Percentiles rank a stretch among this genome's conserved stretches.
phyloP scores from a whole-genome alignment of 2,797 vertebrate species.

The Squalus acanthias region DNA sequence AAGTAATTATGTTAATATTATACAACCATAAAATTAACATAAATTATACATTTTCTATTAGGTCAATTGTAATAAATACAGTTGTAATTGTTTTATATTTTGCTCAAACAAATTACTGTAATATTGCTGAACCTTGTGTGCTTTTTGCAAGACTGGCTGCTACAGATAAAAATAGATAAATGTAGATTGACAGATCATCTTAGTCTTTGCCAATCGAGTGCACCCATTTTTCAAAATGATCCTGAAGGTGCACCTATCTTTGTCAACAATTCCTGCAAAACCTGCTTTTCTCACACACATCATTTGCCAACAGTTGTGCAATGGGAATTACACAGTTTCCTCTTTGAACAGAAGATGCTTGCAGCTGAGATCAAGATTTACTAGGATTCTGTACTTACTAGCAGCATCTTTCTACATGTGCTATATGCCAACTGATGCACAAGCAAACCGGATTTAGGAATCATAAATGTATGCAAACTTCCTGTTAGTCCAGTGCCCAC shows the following conservation, averaged over 20 bases:
- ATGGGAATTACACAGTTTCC: neutral
- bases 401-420: neutral
- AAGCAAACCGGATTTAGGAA: neutral
- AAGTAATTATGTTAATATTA: neutral
- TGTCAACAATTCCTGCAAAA: neutral
- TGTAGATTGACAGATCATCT: neutral
- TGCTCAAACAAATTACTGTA: neutral
- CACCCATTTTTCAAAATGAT: neutral
- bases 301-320: neutral
- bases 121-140: neutral
- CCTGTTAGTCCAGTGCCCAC: neutral
- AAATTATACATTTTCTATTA: neutral
- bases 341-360: neutral
- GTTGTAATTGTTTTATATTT: neutral
- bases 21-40: neutral
- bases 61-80: neutral
- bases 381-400: neutral
- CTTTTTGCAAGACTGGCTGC: neutral
- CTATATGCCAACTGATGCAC: neutral
- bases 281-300: neutral
- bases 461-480: neutral
- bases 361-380: neutral
- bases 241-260: neutral
- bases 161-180: neutral
- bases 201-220: neutral